Evolutionary conservation across 2,113 vertebrate species (phyloP).

Genomic region (Myodes glareolus): DNA sequence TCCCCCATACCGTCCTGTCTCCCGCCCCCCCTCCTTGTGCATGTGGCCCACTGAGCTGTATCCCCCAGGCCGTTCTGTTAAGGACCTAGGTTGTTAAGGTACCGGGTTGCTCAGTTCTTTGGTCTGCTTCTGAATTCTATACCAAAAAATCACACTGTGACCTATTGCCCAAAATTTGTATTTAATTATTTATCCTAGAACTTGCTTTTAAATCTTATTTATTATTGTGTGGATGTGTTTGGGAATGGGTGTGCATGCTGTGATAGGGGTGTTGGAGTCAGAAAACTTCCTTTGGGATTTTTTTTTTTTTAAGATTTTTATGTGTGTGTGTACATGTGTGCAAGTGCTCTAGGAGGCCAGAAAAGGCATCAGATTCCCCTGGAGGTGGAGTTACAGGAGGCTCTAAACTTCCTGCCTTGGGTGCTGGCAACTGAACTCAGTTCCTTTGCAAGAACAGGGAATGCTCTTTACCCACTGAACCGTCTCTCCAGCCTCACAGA

Average conservation of each 20-base stretch:
- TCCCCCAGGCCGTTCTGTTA: not conserved
- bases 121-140: not conserved
- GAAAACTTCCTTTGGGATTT: not conserved
- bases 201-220: not conserved
- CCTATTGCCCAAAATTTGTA: not conserved
- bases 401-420: not conserved
- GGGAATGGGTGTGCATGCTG: not conserved
- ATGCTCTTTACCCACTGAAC: not conserved
- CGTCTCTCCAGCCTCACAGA: not conserved
- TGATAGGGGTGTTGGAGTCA: not conserved
- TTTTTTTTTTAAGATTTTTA: not conserved
- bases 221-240: not conserved
- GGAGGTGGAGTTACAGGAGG: not conserved
- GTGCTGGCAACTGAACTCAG: not conserved
- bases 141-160: not conserved
- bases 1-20: rapidly evolving
- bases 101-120: not conserved
- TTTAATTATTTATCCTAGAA: conserved; percentile 23
- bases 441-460: not conserved
- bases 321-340: not conserved
- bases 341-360: not conserved
- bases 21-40: not conserved
- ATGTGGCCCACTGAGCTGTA: not conserved
- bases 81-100: not conserved
- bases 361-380: not conserved